These are phyloP conservation scores for Torymus aiolomorphi DNA, from an alignment of 2,888 invertebrate species.

Conservation along the genomic window DNA sequence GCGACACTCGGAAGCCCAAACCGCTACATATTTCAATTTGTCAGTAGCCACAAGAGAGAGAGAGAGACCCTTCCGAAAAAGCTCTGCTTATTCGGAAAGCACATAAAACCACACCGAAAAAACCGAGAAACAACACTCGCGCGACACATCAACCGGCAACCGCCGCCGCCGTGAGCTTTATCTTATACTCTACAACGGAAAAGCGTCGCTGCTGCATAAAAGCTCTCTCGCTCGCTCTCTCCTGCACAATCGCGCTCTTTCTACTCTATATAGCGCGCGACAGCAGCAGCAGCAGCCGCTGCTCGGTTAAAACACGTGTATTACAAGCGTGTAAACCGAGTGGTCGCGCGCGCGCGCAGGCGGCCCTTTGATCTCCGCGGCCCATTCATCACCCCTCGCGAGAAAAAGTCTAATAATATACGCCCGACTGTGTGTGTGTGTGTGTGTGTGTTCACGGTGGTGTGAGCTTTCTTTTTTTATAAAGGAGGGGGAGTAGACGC, in stretches of 20 bases:
- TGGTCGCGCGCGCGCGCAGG: conserved; percentile 63
- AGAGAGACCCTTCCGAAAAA: conserved; percentile 10
- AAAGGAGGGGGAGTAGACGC: background rate
- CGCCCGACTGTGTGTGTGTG: conserved; percentile 41
- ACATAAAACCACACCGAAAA: background rate
- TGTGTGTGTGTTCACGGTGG: conserved; percentile 2
- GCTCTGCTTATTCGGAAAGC: conserved; percentile 26
- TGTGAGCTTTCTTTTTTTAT: conserved; percentile 32
- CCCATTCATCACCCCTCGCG: conserved; percentile 73
- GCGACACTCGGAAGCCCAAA: background rate
- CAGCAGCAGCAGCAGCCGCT: conserved; percentile 21
- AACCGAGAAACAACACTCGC: conserved; percentile 13
- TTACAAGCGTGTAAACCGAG: conserved; percentile 75
- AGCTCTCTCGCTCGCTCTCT: background rate
- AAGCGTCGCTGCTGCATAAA: background rate
- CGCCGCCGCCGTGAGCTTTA: too few relatives aligned
- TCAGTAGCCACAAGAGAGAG: conserved; percentile 12
- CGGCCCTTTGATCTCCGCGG: conserved; percentile 70
- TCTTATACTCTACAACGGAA: too few relatives aligned
- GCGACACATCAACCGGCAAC: conserved; percentile 7
- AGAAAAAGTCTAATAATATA: conserved; percentile 74
- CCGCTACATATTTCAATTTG: conserved; percentile 42
- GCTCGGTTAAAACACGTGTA: conserved; percentile 70
- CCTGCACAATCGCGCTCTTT: conserved; percentile 1
- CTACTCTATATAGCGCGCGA: conserved; percentile 31